Conservation (phyloP, 2,797 vertebrate species). For the Gallinago stenura region DNA sequence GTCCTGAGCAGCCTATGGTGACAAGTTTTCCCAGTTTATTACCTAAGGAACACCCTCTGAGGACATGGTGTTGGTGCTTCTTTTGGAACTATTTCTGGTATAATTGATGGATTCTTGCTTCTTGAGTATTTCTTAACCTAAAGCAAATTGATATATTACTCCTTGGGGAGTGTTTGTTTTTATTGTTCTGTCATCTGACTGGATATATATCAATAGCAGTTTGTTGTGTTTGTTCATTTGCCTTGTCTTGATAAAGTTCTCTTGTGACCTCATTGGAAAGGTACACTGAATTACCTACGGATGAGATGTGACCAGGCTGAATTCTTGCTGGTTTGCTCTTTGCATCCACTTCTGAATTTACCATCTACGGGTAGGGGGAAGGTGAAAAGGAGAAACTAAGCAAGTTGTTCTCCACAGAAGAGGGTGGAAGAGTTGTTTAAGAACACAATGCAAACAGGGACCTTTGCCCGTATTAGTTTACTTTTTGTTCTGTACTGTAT, state of each 20-base stretch:
- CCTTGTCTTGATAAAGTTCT: neutral
- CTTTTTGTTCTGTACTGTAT: neutral
- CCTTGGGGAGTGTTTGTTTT: neutral
- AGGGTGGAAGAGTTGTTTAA: neutral
- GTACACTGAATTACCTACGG: neutral
- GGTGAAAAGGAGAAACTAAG: neutral
- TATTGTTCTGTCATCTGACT: neutral
- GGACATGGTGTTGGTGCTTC: neutral
- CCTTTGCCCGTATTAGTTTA: neutral
- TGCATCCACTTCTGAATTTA: neutral
- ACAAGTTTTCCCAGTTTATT: neutral
- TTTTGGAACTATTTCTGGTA: neutral
- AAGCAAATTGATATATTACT: neutral
- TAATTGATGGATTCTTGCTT: neutral
- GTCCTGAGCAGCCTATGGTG: neutral
- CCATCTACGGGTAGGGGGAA: neutral
- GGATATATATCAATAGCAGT: neutral
- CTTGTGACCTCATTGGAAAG: neutral
- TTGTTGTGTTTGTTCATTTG: neutral
- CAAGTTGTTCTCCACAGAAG: neutral
- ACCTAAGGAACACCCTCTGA: neutral
- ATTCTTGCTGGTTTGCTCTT: neutral
- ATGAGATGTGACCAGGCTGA: neutral
- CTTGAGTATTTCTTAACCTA: neutral
- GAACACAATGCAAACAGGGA: neutral